These are phyloP conservation scores for Sitobion miscanthi DNA, from an alignment of 1,140 invertebrate genomes.

Conservation along the genomic window DNA sequence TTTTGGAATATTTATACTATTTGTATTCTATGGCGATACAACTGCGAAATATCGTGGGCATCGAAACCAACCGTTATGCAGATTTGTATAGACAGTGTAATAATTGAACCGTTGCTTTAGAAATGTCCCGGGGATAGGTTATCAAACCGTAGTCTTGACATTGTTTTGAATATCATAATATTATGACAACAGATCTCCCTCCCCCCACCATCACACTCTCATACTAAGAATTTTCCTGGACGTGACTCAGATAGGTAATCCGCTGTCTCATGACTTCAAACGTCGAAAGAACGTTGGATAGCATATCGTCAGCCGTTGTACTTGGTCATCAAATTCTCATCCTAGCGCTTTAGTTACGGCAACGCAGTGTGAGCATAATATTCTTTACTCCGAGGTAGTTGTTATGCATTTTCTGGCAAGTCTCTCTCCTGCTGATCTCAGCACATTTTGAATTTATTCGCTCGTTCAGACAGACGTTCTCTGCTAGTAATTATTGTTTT, in stretches of 20 bases:
- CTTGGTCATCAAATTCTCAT: neutral
- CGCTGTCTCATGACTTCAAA: neutral
- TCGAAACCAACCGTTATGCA: too few species aligned
- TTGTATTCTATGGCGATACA: too few species aligned
- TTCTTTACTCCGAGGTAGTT: neutral
- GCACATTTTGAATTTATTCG: neutral
- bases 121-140: too few species aligned
- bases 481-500: neutral
- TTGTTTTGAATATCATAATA: too few species aligned
- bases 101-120: too few species aligned
- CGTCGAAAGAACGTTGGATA: neutral
- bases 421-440: neutral
- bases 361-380: neutral
- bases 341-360: too few species aligned
- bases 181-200: too few species aligned
- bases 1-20: too few species aligned
- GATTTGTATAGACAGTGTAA: too few species aligned
- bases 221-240: neutral
- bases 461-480: neutral
- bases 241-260: neutral
- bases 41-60: too few species aligned
- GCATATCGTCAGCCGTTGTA: neutral
- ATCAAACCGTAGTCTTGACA: too few species aligned
- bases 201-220: too few species aligned
- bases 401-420: neutral